Conservation (phyloP, 2,888 invertebrate species). For the Chymomyza caudatula region DNA sequence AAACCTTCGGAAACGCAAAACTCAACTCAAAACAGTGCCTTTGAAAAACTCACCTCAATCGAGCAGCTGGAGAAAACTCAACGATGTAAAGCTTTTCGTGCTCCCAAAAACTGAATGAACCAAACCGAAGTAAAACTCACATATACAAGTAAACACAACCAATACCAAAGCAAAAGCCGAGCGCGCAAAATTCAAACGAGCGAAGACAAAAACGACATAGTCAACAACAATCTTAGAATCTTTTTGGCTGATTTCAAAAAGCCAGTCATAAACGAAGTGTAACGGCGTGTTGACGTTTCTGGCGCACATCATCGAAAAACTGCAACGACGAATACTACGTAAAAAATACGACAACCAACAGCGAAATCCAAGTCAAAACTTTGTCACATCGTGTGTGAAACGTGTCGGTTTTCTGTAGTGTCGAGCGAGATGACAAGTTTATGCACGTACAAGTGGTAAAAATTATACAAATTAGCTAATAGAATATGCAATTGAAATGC, state of each 20-base stretch:
- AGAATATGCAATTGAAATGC: background rate
- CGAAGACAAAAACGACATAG: slow-evolving; percentile 10
- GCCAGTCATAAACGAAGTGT: slow-evolving; percentile 75
- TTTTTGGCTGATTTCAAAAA: slow-evolving; percentile 48
- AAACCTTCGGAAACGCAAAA: background rate
- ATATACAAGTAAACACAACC: background rate
- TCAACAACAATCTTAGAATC: slow-evolving; percentile 39
- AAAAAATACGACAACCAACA: slow-evolving; percentile 10
- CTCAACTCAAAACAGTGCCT: background rate
- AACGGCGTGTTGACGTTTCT: slow-evolving; percentile 69
- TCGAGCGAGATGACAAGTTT: background rate
- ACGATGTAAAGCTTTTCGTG: slow-evolving; percentile 40
- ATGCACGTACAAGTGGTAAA: background rate
- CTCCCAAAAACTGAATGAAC: background rate
- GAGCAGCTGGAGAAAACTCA: slow-evolving; percentile 18
- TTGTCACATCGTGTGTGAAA: slow-evolving; percentile 31
- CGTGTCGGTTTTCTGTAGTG: background rate
- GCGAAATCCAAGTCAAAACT: slow-evolving; percentile 5
- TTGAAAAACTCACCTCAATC: too few species aligned
- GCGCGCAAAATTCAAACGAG: background rate
- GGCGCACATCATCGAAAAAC: slow-evolving; percentile 28
- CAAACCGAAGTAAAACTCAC: slow-evolving; percentile 10
- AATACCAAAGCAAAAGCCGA: background rate
- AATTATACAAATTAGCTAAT: background rate
- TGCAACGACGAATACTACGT: slow-evolving; percentile 1